Conservation (phyloP, 2,797 vertebrate species). For the Lacerta bilineata region DNA sequence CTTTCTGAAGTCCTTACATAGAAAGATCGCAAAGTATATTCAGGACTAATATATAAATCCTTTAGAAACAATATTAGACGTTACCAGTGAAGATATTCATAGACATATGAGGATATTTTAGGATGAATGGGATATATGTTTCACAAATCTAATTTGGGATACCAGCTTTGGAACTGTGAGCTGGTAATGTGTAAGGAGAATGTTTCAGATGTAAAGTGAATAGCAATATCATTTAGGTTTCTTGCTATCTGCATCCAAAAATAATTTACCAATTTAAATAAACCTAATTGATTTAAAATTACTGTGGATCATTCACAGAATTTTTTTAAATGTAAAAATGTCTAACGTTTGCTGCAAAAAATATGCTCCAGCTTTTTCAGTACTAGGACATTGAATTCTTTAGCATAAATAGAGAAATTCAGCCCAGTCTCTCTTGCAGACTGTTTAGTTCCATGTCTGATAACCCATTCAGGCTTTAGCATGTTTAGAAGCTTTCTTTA, state of each 20-base stretch:
- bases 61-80: background rate
- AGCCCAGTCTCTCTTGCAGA: conserved; percentile 67
- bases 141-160: background rate
- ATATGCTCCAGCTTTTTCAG: conserved; percentile 37
- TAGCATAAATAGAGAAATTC: conserved; percentile 40
- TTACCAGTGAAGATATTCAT: background rate
- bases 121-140: background rate
- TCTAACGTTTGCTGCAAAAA: conserved; percentile 17
- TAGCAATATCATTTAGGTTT: conserved; percentile 13
- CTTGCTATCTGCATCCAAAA: conserved; percentile 2
- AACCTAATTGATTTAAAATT: background rate
- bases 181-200: background rate
- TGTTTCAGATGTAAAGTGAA: background rate
- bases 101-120: background rate
- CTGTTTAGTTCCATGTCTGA: conserved; percentile 77
- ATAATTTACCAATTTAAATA: background rate
- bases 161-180: background rate
- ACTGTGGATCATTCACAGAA: conserved; percentile 27
- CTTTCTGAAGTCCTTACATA: background rate
- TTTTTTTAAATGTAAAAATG: background rate
- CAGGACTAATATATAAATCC: background rate
- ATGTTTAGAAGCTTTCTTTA: conserved; percentile 83
- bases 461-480: conserved; percentile 74
- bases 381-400: conserved; percentile 37
- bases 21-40: background rate